Evolutionary conservation across 2,888 invertebrate genomes (phyloP).

Genomic region (Eupithecia vulgata): DNA sequence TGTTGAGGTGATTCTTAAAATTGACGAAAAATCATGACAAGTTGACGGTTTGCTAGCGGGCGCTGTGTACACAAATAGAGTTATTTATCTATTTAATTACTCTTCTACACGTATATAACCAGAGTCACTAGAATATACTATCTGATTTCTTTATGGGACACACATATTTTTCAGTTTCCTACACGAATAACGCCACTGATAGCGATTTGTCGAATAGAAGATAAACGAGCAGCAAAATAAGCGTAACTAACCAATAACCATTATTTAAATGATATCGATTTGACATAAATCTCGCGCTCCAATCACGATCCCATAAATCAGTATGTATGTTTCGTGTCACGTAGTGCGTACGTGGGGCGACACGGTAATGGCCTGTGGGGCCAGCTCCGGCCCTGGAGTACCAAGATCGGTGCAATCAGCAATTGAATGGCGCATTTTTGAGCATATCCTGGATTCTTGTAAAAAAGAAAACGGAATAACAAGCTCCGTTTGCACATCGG

Average conservation of each 20-base stretch:
- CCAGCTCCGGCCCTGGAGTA: slow-evolving; percentile 15
- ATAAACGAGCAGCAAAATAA: slow-evolving; percentile 8
- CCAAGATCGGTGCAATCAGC: slow-evolving; percentile 11
- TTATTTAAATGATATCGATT: slow-evolving; percentile 20
- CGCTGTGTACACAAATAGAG: too few relatives aligned
- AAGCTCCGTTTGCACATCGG: not conserved
- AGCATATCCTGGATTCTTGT: not conserved
- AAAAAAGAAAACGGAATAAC: not conserved
- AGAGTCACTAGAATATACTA: not conserved
- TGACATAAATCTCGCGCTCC: slow-evolving; percentile 26
- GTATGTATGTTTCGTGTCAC: slow-evolving; percentile 18
- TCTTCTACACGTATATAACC: not conserved
- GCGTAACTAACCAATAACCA: slow-evolving; percentile 5
- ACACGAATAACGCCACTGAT: not conserved
- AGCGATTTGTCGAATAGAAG: not conserved
- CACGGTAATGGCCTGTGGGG: slow-evolving; percentile 26
- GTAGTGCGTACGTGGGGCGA: slow-evolving; percentile 19
- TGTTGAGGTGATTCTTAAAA: too few relatives aligned
- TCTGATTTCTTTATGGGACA: not conserved
- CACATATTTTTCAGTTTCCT: not conserved
- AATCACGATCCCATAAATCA: slow-evolving; percentile 35
- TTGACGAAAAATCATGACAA: not conserved
- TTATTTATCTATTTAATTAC: not conserved
- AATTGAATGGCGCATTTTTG: not conserved
- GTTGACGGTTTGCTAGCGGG: not conserved